phyloP scores from a whole-genome alignment of 2,888 invertebrate genomes.

The Celastrina argiolus region DNA sequence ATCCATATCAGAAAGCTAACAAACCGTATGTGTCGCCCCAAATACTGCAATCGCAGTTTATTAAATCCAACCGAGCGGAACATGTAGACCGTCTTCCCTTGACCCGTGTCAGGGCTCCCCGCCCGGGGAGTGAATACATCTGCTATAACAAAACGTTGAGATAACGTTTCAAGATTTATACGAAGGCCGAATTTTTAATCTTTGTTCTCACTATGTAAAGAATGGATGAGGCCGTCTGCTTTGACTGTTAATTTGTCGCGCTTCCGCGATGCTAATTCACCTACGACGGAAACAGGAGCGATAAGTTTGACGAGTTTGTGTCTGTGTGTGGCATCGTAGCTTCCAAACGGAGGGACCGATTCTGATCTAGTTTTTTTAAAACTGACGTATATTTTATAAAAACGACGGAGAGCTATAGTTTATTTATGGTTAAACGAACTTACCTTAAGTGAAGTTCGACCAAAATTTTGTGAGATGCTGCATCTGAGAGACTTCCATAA shows the following conservation, averaged over 20 bases:
- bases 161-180: constrained; percentile 21
- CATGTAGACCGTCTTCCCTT: constrained; percentile 36
- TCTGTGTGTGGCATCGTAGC: no score
- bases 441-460: no score
- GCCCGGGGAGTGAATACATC: constrained; percentile 15
- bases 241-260: neutral
- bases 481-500: no score
- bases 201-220: neutral
- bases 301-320: no score
- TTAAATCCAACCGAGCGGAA: constrained; percentile 48
- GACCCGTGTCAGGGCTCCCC: constrained; percentile 41
- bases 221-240: neutral
- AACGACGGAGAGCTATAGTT: no score
- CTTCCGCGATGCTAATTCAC: no score
- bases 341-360: no score
- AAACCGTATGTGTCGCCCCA: constrained; percentile 20
- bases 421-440: no score
- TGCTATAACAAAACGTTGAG: constrained; percentile 21
- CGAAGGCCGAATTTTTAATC: neutral
- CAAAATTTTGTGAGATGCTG: no score
- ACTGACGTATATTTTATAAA: no score
- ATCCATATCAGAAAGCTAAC: constrained; percentile 1
- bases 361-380: no score
- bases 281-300: no score
- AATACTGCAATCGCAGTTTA: constrained; percentile 36